Conservation (phyloP, 2,888 invertebrate genomes). For the Cantharis flavilabris region DNA sequence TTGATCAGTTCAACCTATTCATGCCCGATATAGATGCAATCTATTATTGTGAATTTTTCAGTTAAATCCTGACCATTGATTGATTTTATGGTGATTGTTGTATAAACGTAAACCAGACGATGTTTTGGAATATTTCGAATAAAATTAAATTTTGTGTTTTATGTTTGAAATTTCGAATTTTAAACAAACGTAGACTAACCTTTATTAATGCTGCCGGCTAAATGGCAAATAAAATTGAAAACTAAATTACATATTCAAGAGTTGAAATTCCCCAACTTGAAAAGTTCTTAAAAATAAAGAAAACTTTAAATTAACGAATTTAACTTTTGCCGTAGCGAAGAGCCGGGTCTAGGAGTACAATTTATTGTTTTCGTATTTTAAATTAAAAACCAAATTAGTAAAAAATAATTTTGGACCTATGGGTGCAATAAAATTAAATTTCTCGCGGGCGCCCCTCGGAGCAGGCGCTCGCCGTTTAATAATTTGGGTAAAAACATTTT, state of each 20-base stretch:
- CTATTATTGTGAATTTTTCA: no score
- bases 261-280: not conserved
- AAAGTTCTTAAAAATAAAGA: not conserved
- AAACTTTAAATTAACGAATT: not conserved
- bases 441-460: not conserved
- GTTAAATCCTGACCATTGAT: no score
- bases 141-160: no score
- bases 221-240: not conserved
- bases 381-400: not conserved
- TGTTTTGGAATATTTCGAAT: no score
- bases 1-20: no score
- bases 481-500: not conserved
- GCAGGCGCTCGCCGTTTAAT: not conserved
- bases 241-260: not conserved
- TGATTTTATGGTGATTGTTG: no score
- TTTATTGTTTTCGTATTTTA: not conserved
- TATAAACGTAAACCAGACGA: no score
- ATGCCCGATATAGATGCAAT: no score
- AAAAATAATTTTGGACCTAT: not conserved
- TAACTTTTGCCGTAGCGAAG: not conserved
- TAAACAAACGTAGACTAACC: not conserved
- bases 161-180: no score
- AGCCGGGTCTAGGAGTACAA: not conserved
- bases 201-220: not conserved
- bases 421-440: not conserved